These are phyloP conservation scores for Pseudanteris insignis DNA, from an alignment of 2,888 invertebrate genomes.

Conservation along the genomic window DNA sequence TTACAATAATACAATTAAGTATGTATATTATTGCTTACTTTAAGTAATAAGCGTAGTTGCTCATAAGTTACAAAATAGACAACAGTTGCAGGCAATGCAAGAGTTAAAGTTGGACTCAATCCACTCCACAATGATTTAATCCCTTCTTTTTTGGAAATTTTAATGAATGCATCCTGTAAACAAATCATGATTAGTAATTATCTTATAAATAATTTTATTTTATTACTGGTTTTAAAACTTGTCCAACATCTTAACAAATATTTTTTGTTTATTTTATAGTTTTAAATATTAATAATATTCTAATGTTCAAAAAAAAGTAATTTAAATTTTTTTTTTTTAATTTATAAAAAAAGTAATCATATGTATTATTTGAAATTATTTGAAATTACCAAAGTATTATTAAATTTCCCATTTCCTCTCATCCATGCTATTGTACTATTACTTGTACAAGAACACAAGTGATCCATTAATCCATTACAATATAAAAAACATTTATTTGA, in stretches of 20 bases:
- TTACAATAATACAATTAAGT: too few relatives aligned
- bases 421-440: slow-evolving; percentile 70
- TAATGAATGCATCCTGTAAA: slow-evolving; percentile 91
- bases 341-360: not conserved
- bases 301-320: too few relatives aligned
- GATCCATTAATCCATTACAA: slow-evolving; percentile 99
- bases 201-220: too few relatives aligned
- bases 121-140: slow-evolving; percentile 95
- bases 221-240: too few relatives aligned
- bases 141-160: slow-evolving; percentile 91
- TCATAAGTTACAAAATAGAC: slow-evolving; percentile 98
- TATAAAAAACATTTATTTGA: slow-evolving; percentile 93
- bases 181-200: too few relatives aligned
- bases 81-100: slow-evolving; percentile 96
- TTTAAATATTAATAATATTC: too few relatives aligned
- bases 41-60: slow-evolving; percentile 78
- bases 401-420: slow-evolving; percentile 76
- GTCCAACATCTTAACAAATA: too few relatives aligned
- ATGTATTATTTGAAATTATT: slow-evolving; percentile 1
- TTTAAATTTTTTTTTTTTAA: too few relatives aligned
- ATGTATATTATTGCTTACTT: slow-evolving; percentile 48
- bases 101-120: slow-evolving; percentile 91
- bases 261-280: too few relatives aligned
- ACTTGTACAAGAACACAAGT: slow-evolving; percentile 83
- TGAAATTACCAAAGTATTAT: slow-evolving; percentile 77